Percentiles rank a stretch among this genome's conserved stretches.
Evolutionary conservation across 2,797 vertebrate genomes (phyloP).

Genomic region (Danionella dracula): DNA sequence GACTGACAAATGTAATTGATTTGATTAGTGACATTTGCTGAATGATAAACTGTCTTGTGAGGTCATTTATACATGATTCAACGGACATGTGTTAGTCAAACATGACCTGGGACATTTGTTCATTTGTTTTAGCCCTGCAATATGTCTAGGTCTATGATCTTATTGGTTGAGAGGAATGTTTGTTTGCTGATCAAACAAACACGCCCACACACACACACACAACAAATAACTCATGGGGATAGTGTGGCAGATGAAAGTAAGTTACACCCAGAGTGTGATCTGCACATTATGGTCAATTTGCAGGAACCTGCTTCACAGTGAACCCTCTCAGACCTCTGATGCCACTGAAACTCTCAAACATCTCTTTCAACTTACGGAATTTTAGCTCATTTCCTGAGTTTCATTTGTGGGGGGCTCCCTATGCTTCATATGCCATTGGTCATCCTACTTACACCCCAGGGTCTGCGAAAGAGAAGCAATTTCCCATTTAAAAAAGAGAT

Average conservation of each 20-base stretch:
- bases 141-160: too few relatives aligned
- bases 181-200: background rate
- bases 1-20: slow-evolving; percentile 48
- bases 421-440: slow-evolving; percentile 55
- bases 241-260: slow-evolving; percentile 37
- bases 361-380: slow-evolving; percentile 35
- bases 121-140: too few relatives aligned
- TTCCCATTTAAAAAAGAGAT: slow-evolving; percentile 57
- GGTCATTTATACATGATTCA: slow-evolving; percentile 15
- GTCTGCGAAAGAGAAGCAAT: slow-evolving; percentile 47
- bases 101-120: slow-evolving; percentile 24
- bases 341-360: slow-evolving; percentile 24
- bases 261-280: slow-evolving; percentile 35
- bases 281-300: slow-evolving; percentile 40
- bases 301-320: slow-evolving; percentile 32
- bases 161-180: too few relatives aligned
- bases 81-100: slow-evolving; percentile 12
- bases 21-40: slow-evolving; percentile 39
- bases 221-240: background rate
- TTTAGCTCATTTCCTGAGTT: slow-evolving; percentile 19
- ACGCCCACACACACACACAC: background rate
- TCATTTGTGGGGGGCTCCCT: slow-evolving; percentile 49
- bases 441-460: slow-evolving; percentile 54
- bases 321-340: slow-evolving; percentile 15
- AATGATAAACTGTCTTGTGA: slow-evolving; percentile 36